Conservation (phyloP, 2,888 invertebrate genomes). For the Clunio marinus region DNA sequence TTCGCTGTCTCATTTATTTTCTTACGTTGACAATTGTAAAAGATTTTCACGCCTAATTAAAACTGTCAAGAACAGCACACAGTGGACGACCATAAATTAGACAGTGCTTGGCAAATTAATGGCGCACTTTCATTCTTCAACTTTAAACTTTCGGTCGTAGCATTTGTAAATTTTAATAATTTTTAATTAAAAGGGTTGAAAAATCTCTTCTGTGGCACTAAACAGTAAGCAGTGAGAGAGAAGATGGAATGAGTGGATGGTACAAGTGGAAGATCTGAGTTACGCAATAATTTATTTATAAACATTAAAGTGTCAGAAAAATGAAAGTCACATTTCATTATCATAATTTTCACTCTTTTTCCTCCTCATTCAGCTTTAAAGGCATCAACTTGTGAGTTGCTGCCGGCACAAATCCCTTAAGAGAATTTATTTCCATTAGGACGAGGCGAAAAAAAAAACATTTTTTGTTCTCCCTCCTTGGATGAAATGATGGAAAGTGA, state of each 20-base stretch:
- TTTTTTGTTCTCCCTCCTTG: conserved; percentile 12
- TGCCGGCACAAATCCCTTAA: conserved; percentile 21
- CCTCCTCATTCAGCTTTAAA: neutral
- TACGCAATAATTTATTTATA: conserved; percentile 30
- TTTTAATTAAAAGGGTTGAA: conserved; percentile 37
- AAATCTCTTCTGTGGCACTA: conserved; percentile 7
- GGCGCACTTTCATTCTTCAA: neutral
- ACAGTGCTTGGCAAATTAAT: conserved; percentile 4
- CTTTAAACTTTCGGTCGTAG: neutral
- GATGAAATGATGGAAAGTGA: neutral
- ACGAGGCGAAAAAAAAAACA: too few relatives aligned
- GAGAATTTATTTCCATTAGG: conserved; percentile 36
- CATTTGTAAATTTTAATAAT: conserved; percentile 30
- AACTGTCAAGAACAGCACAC: conserved; percentile 29
- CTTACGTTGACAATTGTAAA: too few relatives aligned
- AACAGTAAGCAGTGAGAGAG: neutral
- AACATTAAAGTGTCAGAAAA: conserved; percentile 35
- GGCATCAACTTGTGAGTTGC: neutral
- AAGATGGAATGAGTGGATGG: too few relatives aligned
- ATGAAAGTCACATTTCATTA: conserved; percentile 37
- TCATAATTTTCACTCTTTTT: conserved; percentile 26
- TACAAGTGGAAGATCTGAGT: too few relatives aligned
- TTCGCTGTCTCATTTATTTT: too few relatives aligned
- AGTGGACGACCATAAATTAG: conserved; percentile 35
- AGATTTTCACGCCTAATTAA: conserved; percentile 31